Percentiles rank a stretch among this genome's conserved stretches.
phyloP scores from a whole-genome alignment of 2,113 vertebrate species.

The Cathartes aura region DNA sequence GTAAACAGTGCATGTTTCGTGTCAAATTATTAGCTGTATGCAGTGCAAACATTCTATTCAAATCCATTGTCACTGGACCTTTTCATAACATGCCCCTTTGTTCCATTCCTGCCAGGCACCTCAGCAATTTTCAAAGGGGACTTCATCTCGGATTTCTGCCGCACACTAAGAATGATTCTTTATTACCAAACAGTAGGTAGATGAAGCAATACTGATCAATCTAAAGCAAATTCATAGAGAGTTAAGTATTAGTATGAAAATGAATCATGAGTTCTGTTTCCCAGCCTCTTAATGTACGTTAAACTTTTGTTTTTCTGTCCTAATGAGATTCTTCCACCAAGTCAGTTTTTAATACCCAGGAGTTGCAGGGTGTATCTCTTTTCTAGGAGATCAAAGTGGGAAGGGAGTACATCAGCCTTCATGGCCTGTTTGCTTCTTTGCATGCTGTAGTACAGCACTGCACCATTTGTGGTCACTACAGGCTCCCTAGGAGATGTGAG shows the following conservation, averaged over 20 bases:
- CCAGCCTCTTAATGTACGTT: not conserved
- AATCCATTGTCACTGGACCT: not conserved
- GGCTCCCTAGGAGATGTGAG: not conserved
- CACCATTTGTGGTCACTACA: not conserved
- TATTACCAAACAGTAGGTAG: not conserved
- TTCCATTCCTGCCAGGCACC: not conserved
- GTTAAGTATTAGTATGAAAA: not conserved
- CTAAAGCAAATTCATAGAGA: not conserved
- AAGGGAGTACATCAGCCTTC: not conserved
- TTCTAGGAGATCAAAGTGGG: not conserved
- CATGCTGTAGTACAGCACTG: not conserved
- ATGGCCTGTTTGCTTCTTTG: not conserved
- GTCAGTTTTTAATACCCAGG: not conserved
- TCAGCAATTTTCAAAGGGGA: not conserved
- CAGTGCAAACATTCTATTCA: not conserved
- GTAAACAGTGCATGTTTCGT: not conserved
- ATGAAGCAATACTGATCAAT: not conserved
- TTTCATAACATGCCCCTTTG: not conserved
- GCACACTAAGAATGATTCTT: not conserved
- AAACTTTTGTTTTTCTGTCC: not conserved
- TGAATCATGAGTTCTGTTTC: not conserved
- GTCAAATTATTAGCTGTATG: not conserved
- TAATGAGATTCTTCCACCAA: not conserved
- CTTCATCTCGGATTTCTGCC: not conserved
- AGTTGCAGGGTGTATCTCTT: not conserved